phyloP scores from a whole-genome alignment of 2,797 vertebrate genomes.

The Balearica regulorum region DNA sequence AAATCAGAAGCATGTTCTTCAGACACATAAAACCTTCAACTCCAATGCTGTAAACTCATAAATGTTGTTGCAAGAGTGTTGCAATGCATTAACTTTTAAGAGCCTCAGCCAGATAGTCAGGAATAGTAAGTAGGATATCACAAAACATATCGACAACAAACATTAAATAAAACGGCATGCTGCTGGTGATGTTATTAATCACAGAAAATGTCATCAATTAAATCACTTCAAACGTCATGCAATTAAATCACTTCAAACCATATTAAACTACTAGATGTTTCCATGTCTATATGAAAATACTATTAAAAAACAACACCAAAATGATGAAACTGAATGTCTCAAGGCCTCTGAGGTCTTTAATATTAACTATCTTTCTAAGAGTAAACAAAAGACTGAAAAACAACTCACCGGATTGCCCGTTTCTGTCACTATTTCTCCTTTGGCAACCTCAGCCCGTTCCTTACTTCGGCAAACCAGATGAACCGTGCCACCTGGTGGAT shows the following conservation, averaged over 20 bases:
- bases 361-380: background rate
- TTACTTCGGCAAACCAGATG: constrained; percentile 84
- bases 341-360: background rate
- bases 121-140: background rate
- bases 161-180: background rate
- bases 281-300: background rate
- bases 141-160: background rate
- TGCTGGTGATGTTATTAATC: background rate
- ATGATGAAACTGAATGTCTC: background rate
- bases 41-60: background rate
- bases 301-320: background rate
- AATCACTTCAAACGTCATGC: background rate
- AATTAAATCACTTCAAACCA: background rate
- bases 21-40: constrained; percentile 1
- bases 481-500: constrained; percentile 83
- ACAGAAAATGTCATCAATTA: background rate
- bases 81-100: constrained; percentile 1
- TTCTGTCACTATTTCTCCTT: constrained; percentile 74
- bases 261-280: background rate
- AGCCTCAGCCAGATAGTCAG: background rate
- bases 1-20: background rate
- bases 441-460: constrained; percentile 77
- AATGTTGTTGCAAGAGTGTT: background rate
- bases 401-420: constrained; percentile 77
- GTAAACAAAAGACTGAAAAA: background rate